phyloP scores from a whole-genome alignment of 2,888 invertebrate genomes.

The Oxytorus armatus region DNA sequence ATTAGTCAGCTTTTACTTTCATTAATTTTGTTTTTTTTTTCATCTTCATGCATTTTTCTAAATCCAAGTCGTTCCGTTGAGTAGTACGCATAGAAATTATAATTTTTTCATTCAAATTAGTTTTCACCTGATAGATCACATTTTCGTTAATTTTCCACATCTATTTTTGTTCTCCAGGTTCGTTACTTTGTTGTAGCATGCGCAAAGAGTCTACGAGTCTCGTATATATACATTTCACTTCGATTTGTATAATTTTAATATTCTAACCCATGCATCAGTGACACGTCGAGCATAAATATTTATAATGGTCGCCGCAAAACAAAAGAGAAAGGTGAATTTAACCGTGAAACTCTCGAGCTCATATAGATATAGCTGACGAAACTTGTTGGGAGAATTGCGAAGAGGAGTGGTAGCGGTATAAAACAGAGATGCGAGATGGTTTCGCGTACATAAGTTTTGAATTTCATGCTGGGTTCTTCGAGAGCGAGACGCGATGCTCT shows the following conservation, averaged over 20 bases:
- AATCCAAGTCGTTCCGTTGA: not conserved
- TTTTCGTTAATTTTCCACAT: too few species aligned
- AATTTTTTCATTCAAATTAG: too few species aligned
- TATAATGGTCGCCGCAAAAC: conserved; percentile 3
- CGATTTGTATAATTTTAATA: too few species aligned
- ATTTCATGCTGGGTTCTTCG: conserved; percentile 41
- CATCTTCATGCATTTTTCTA: not conserved
- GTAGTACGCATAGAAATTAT: too few species aligned
- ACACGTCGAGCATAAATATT: conserved; percentile 21
- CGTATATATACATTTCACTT: too few species aligned
- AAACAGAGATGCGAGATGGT: not conserved
- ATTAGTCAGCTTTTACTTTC: too few species aligned
- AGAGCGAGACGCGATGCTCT: conserved; percentile 28
- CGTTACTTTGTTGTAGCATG: too few species aligned
- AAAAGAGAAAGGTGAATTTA: conserved; percentile 22
- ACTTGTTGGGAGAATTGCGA: conserved; percentile 7
- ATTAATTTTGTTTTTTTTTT: not conserved
- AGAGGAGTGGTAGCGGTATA: not conserved
- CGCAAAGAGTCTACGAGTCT: too few species aligned
- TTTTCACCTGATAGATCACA: too few species aligned
- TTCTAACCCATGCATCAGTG: not conserved
- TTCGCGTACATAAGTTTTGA: conserved; percentile 32
- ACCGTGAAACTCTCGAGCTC: conserved; percentile 1
- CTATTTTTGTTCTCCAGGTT: too few species aligned
- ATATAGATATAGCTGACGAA: not conserved